phyloP scores from a whole-genome alignment of 2,888 invertebrate species.

The Hydroisotoma schaefferi region DNA sequence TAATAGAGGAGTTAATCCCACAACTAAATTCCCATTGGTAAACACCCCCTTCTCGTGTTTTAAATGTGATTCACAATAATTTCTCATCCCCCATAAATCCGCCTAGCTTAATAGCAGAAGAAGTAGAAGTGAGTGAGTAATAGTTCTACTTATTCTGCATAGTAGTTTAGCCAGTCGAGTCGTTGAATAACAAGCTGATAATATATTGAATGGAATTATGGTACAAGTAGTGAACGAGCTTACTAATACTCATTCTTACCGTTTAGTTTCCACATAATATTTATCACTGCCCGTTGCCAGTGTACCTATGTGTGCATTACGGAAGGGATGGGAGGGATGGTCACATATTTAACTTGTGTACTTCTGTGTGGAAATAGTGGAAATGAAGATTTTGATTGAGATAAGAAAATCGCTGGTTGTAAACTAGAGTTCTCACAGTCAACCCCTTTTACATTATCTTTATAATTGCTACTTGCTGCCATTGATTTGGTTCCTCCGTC shows the following conservation, averaged over 20 bases:
- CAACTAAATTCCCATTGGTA: conserved; percentile 4
- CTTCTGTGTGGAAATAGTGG: too few relatives aligned
- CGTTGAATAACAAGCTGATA: background rate
- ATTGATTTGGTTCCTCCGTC: background rate
- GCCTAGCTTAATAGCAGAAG: background rate
- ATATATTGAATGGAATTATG: background rate
- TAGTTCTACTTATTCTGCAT: background rate
- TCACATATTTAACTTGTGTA: too few relatives aligned
- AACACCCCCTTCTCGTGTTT: background rate
- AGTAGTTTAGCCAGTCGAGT: background rate
- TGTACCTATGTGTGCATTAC: too few relatives aligned
- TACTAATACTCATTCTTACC: too few relatives aligned
- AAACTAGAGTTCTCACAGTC: conserved; percentile 8
- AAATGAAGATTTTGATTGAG: conserved; percentile 6
- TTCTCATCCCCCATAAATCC: background rate
- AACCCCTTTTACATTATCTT: conserved; percentile 5
- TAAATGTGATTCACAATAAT: background rate
- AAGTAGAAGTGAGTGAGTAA: background rate
- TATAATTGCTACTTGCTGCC: background rate
- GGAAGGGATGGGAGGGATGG: too few relatives aligned
- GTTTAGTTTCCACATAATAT: too few relatives aligned
- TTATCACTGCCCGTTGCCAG: too few relatives aligned
- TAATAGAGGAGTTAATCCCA: too few relatives aligned
- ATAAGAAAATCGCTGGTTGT: conserved; percentile 4
- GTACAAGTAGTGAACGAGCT: too few relatives aligned